Evolutionary conservation across 2,888 invertebrate species (phyloP), one percentile per base, ranked within the genome.

Genomic region (Leptinotarsa tumamoca): DNA sequence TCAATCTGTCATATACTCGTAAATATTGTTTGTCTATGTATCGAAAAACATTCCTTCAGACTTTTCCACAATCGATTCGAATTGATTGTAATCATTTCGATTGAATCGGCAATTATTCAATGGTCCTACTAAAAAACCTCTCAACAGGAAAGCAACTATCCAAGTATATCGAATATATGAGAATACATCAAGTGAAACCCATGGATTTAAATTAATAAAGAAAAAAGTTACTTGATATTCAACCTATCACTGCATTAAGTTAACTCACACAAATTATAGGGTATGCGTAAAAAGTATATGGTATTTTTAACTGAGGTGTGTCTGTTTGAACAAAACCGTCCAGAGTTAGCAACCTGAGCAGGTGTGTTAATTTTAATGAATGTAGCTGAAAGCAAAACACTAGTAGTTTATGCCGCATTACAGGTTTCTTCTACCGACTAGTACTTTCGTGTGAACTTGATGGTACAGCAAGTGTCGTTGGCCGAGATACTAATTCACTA

Each of bases 251-350:
- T 43, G 33, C 17, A 43, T 27, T 27, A 43, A n/a, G 58, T 23
- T 23, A 58, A 63, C 27, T 33, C 63, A 33, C 67, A 73, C 69
- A 73, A 78, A 78, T 78, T 78, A 78, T 73, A 71, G 70, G 54
- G 61, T 56, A 73, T 58, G 58, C 71, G 76, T 72, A 74, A 79
- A 80, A 73, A 76, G 76, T 54, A 52, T 71, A 72, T 72, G 73
- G 80, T 75, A 78, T 79, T 78, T 79, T 77, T 52, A 79, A 79
- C 71, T 73, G 74, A 78, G 80, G 80, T 76, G 80, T 78, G 80
- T 79, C 78, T 80, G 73, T 80, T 80, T 80, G 77, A 67, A 76
- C 79, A 76, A 73, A 51, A 51, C 63, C 54, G 49, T 61, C 52
- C 18, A 56, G 52, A 54, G 70, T 70, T 58, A 70, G 70, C 70